Percentiles rank a stretch among this genome's conserved stretches.
Evolutionary conservation across 2,113 vertebrate species (phyloP).

Genomic region (Antigone vipio): DNA sequence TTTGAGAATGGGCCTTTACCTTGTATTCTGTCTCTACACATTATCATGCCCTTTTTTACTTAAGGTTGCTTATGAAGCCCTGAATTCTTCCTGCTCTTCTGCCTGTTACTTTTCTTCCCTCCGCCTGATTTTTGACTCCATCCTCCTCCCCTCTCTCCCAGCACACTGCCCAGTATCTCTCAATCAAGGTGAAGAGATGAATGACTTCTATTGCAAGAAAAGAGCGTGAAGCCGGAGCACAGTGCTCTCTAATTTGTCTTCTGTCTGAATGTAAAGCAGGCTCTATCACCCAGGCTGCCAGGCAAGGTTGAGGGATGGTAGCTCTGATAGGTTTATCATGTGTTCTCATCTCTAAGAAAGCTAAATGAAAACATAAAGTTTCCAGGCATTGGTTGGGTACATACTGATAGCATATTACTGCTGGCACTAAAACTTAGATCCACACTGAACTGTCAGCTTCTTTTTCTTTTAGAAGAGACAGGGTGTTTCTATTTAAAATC

Average conservation of each 20-base stretch:
- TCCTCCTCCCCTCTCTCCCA: background rate
- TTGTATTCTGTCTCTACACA: background rate
- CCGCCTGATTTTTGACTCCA: background rate
- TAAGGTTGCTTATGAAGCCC: background rate
- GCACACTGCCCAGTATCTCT: background rate
- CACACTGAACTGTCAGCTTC: background rate
- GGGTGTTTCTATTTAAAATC: background rate
- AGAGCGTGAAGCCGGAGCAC: conserved; percentile 18
- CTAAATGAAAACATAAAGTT: conserved; percentile 67
- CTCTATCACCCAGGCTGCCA: conserved; percentile 55
- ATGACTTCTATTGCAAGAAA: conserved; percentile 25
- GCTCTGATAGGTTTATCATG: conserved; percentile 75
- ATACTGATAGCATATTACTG: conserved; percentile 40
- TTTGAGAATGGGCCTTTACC: background rate
- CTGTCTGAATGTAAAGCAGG: conserved; percentile 50
- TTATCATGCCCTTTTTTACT: background rate
- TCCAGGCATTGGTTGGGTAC: background rate
- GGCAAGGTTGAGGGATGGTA: conserved; percentile 68
- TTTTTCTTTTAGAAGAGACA: background rate
- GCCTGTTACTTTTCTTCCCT: background rate
- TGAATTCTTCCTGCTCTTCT: background rate
- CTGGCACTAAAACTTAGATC: conserved; percentile 39
- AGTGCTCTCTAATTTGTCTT: conserved; percentile 53
- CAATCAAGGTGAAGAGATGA: conserved; percentile 36
- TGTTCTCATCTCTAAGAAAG: conserved; percentile 62